phyloP scores from a whole-genome alignment of 2,888 invertebrate genomes.

The Drosophila suboccidentalis region DNA sequence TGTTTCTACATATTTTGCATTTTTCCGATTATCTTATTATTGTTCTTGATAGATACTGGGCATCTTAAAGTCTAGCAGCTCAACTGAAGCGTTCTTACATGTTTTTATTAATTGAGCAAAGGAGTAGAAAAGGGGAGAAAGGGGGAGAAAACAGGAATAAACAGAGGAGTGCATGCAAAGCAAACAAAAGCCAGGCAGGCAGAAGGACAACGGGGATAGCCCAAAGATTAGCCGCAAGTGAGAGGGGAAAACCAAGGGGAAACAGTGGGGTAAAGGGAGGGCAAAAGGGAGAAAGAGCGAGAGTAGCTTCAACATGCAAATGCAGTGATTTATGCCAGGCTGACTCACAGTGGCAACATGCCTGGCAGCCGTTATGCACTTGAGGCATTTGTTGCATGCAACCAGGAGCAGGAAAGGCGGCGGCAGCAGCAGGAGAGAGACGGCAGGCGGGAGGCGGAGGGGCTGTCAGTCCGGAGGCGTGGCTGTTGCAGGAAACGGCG shows the following conservation, averaged over 20 bases:
- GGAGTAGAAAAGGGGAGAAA: constrained; percentile 12
- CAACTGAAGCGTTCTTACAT: background rate
- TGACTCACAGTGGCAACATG: constrained; percentile 32
- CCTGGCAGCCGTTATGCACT: constrained; percentile 71
- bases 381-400: constrained; percentile 77
- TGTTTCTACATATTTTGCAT: too few relatives aligned
- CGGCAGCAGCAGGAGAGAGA: background rate
- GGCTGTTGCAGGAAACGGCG: constrained; percentile 59
- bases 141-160: background rate
- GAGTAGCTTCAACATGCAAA: constrained; percentile 58
- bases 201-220: constrained; percentile 31
- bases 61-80: background rate
- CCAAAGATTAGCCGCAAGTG: constrained; percentile 57
- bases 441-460: background rate
- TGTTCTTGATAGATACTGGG: background rate
- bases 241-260: background rate
- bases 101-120: constrained; percentile 73
- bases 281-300: background rate
- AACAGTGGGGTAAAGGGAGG: background rate
- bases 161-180: constrained; percentile 32
- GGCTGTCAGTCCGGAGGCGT: constrained; percentile 4
- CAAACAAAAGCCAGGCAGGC: constrained; percentile 56
- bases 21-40: too few relatives aligned
- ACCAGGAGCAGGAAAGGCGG: constrained; percentile 14
- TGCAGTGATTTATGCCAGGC: constrained; percentile 73